Conservation (phyloP, 2,888 invertebrate genomes). For the Chrysotoxum bicinctum region DNA sequence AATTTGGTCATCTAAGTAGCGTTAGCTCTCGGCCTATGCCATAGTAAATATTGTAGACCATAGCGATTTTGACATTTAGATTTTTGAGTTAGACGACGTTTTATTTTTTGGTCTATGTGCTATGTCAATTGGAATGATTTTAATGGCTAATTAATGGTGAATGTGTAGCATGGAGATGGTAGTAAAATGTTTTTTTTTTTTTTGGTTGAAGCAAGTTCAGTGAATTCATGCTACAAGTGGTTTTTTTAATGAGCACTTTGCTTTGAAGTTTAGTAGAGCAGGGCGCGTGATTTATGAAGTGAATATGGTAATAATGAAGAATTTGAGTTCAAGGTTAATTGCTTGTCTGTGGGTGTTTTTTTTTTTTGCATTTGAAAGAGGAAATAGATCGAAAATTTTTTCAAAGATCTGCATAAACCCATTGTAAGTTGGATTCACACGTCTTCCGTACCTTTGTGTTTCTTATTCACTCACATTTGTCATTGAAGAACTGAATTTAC, state of each 20-base stretch:
- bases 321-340: slow-evolving; percentile 20
- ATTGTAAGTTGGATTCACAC: too few species aligned
- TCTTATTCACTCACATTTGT: too few species aligned
- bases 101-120: slow-evolving; percentile 32
- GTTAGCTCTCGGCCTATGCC: neutral
- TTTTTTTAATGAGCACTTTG: slow-evolving; percentile 22
- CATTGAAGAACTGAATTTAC: too few species aligned
- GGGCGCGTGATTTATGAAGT: slow-evolving; percentile 14
- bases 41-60: slow-evolving; percentile 30
- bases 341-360: neutral
- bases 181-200: neutral
- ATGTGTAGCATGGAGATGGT: slow-evolving; percentile 10
- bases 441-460: too few species aligned
- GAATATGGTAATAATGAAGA: neutral
- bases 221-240: slow-evolving; percentile 59
- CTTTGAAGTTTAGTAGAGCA: slow-evolving; percentile 12
- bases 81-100: slow-evolving; percentile 21
- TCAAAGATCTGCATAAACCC: too few species aligned
- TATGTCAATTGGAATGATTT: slow-evolving; percentile 57
- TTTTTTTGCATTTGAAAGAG: neutral
- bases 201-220: slow-evolving; percentile 32
- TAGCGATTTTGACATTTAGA: slow-evolving; percentile 46
- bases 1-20: neutral
- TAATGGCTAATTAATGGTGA: slow-evolving; percentile 35
- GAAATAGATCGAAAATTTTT: too few species aligned